Base-by-base conservation (phyloP, 1,140 invertebrate genomes). In the Drosophila nigromelanica region DNA sequence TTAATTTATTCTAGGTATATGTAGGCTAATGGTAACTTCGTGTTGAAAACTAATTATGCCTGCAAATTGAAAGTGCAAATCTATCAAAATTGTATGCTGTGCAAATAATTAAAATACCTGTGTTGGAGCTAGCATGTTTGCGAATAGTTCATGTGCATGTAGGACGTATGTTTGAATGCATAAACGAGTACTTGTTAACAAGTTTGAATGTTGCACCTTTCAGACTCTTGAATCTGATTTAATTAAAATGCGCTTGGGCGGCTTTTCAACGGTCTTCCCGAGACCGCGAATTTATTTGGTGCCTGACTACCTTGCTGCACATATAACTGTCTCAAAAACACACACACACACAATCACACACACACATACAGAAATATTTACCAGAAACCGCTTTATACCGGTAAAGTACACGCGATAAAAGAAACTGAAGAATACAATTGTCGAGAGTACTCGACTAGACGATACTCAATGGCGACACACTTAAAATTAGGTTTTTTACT, bases 21-120 rank as follows among this genome's bases (percentile, higher is more conserved):
- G 55, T 40, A 42, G 61, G 40, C 51, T 76, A 76, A 76, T 76
- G 58, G 70, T 70, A 68, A 73, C 50, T 62, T 73, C 74, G 63
- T 76, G 74, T 76, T 69, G 52, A 63, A 73, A 76, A 76, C 58
- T 76, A 76, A 76, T 76, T 76, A 62, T 54, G 56, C 42, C 40
- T 30, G 58, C 52, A 73, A 73, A 73, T 76, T 72, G 73, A 68
- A 73, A 73, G 63, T 73, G 70, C 63, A 55, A 60, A 73, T 68
- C 55, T 63, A 61, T 68, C 55, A 68, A 60, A 55, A 40, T 60
- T 68, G 24, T 21, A 68, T 73, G 70, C 63, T 24, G 48, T 21
- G 12, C 48, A 33, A 55, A 60, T 68, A 27, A 68, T 40, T 58
- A 15, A 30, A 58, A 43, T 14, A 48, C 1, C 24, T 2, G 1